Conservation (phyloP, 2,797 vertebrate species). For the Cyprinodon diabolis region DNA sequence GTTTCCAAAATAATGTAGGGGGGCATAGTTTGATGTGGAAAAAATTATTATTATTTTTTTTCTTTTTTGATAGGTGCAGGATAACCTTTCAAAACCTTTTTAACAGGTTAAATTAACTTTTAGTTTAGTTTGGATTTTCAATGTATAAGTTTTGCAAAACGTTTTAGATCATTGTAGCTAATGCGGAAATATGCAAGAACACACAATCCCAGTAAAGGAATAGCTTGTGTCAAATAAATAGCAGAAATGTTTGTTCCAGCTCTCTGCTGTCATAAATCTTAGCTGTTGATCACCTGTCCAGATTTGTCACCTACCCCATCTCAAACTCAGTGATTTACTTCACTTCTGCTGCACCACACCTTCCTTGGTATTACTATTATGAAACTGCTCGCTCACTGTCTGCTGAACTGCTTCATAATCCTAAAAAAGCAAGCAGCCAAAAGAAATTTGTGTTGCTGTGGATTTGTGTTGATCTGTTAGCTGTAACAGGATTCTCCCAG, state of each 20-base stretch:
- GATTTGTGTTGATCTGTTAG: conserved; percentile 40
- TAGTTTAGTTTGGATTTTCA: background rate
- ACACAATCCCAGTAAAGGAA: background rate
- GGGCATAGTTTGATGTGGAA: background rate
- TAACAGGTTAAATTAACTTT: too few relatives aligned
- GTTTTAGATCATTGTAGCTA: background rate
- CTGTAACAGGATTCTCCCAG: conserved; percentile 47
- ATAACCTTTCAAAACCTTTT: too few relatives aligned
- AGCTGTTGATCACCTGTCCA: background rate
- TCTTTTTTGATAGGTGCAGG: too few relatives aligned
- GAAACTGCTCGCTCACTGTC: conserved; percentile 20
- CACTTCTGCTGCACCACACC: conserved; percentile 1
- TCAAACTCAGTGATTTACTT: background rate
- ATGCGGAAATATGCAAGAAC: background rate
- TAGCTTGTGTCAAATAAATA: too few relatives aligned
- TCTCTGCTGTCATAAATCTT: conserved; percentile 8
- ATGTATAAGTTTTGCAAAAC: background rate
- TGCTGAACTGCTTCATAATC: conserved; percentile 33
- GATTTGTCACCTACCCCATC: background rate
- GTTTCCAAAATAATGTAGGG: background rate
- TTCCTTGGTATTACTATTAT: background rate
- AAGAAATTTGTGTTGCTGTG: conserved; percentile 35
- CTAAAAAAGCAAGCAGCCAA: conserved; percentile 28
- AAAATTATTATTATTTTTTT: background rate
- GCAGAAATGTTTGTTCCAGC: background rate